Evolutionary conservation across 1,140 invertebrate genomes (phyloP), one percentile per base, ranked within the genome.

Genomic region (Philopotamus ludificatus): DNA sequence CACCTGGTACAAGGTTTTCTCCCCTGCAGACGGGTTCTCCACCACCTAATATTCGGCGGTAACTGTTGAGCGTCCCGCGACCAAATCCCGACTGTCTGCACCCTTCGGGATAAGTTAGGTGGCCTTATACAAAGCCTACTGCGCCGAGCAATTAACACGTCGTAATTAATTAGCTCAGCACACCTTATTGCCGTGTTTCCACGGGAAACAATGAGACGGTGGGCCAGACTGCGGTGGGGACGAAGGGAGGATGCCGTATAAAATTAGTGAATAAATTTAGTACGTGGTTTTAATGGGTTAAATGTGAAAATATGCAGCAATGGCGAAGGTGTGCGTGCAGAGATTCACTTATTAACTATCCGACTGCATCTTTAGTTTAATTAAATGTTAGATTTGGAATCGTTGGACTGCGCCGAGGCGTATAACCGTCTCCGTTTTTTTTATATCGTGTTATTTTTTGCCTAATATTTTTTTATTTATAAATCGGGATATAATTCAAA

Each of bases 111-210:
- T 66, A 66, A 66, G 65, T 66, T 60, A 66, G 57, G 22, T 26
- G 25, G 53, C 60, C 59, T 58, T 67, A 63, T 63, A 67, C 63
- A 61, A 63, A 63, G 63, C 64, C 51, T 61, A 59, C 63, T 21
- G 34, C 34, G 20, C 60, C 34, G 28, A 57, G 64, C 68, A 66
- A 70, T 70, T 70, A 70, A 70, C 68, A 70, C 68, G 68, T 70
- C 68, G 53, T 70, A 66, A 70, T 66, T 70, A 70, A 70, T 70
- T 70, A 70, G 51, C 45, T 23, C 63, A 12, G 28, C 60, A 63
- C 51, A 70, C 68, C 68, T 66, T 66, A 66, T 63, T 70, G 64
- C 68, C 64, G 63, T 63, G 68, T 64, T 23, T 51, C 26, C 44
- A 20, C 7, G 28, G 55, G 63, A 55, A 62, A 63, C 63, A 65